These are phyloP conservation scores for Nixonia krombeini DNA, from an alignment of 1,140 invertebrate species.

Conservation along the genomic window DNA sequence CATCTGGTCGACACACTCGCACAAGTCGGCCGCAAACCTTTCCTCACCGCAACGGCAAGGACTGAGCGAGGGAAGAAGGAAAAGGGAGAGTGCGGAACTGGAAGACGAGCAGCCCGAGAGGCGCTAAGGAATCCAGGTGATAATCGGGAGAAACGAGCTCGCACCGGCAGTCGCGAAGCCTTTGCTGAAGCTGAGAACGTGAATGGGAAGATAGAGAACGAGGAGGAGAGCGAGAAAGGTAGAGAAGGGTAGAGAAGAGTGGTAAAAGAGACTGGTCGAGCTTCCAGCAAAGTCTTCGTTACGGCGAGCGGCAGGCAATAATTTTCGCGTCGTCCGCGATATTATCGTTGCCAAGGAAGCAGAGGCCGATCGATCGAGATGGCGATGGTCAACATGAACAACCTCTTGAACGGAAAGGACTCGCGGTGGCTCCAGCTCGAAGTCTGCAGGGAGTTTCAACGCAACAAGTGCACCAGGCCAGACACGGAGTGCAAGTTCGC, in stretches of 20 bases:
- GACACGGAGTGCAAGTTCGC: slow-evolving; percentile 99
- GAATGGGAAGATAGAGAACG: no score
- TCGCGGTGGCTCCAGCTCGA: slow-evolving; percentile 99
- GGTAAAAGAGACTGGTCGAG: no score
- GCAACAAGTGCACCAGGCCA: slow-evolving; percentile 98
- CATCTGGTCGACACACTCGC: no score
- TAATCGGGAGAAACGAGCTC: no score
- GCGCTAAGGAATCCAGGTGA: no score
- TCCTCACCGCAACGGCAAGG: no score
- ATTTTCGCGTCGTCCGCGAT: not conserved
- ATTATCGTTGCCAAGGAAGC: not conserved
- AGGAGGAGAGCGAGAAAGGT: not conserved
- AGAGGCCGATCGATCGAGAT: slow-evolving; percentile 67
- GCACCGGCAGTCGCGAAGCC: no score
- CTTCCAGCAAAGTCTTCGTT: not conserved
- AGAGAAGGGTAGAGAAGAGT: not conserved
- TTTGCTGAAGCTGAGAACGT: no score
- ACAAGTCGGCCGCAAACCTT: no score
- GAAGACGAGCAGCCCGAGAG: no score
- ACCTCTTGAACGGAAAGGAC: slow-evolving; percentile 97
- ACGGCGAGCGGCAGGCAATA: not conserved
- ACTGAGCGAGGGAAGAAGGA: no score
- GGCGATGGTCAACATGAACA: slow-evolving; percentile 98
- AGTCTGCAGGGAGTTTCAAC: slow-evolving; percentile 99
- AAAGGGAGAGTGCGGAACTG: no score